These are phyloP conservation scores for Crepidodera aurea DNA, from an alignment of 2,888 invertebrate genomes.

Conservation along the genomic window DNA sequence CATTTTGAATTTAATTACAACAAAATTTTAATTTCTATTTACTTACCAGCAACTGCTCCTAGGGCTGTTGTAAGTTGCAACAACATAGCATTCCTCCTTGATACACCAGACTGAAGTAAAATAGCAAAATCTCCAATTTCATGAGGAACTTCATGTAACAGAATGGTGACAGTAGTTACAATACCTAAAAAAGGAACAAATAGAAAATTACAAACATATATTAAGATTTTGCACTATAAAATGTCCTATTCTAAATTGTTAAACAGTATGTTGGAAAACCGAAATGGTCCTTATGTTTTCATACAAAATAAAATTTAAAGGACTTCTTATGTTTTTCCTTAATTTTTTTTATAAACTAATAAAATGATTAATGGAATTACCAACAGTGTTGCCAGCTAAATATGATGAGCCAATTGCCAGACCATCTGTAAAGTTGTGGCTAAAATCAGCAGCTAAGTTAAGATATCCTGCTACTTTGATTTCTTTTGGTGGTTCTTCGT, in stretches of 20 bases:
- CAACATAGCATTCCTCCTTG: conserved; percentile 91
- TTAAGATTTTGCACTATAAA: too few species aligned
- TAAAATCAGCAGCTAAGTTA: conserved; percentile 97
- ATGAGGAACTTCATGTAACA: conserved; percentile 98
- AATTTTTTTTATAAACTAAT: too few species aligned
- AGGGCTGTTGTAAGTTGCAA: conserved; percentile 93
- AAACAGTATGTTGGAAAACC: too few species aligned
- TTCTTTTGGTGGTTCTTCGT: conserved; percentile 63
- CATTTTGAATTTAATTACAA: too few species aligned
- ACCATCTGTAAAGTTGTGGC: conserved; percentile 99
- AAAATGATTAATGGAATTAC: conserved; percentile 58
- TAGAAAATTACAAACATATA: too few species aligned
- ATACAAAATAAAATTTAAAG: too few species aligned
- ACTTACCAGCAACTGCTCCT: conserved; percentile 86
- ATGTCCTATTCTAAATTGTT: too few species aligned
- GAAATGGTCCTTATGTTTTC: too few species aligned
- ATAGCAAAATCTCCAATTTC: conserved; percentile 99
- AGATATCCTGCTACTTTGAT: conserved; percentile 91
- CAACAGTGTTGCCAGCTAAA: conserved; percentile 87
- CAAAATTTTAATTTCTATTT: too few species aligned
- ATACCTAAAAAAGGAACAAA: conserved; percentile 60
- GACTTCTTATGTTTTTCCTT: too few species aligned
- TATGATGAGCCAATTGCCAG: conserved; percentile 98
- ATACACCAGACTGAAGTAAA: conserved; percentile 95
- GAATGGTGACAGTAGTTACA: conserved; percentile 93